Percentiles rank a stretch among this genome's conserved stretches.
phyloP scores from a whole-genome alignment of 2,888 invertebrate species.

The Hypercompe scribonia region DNA sequence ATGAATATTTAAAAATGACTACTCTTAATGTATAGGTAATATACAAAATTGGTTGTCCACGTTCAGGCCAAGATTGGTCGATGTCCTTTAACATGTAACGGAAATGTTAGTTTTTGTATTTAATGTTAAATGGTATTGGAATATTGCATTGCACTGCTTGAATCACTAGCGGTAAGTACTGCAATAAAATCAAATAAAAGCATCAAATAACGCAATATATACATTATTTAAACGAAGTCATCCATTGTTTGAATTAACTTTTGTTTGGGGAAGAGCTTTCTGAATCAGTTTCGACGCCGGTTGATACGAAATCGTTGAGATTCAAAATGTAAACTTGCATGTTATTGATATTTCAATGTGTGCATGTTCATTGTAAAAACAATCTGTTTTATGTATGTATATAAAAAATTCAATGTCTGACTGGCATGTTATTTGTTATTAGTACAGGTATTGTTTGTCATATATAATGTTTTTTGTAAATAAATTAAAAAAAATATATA shows the following conservation, averaged over 20 bases:
- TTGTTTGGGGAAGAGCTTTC: slow-evolving; percentile 48
- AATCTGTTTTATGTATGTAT: slow-evolving; percentile 39
- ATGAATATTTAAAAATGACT: no score
- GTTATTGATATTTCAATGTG: slow-evolving; percentile 33
- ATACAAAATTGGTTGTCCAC: no score
- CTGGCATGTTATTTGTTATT: slow-evolving; percentile 46
- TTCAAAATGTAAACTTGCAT: slow-evolving; percentile 32
- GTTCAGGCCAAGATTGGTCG: no score
- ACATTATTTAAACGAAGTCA: slow-evolving; percentile 41
- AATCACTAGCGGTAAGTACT: slow-evolving; percentile 43
- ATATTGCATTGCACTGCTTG: slow-evolving; percentile 56
- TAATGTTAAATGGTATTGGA: slow-evolving; percentile 30
- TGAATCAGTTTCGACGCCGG: slow-evolving; percentile 44
- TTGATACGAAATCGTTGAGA: slow-evolving; percentile 33
- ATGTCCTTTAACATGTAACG: slow-evolving; percentile 24
- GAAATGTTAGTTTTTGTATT: slow-evolving; percentile 32
- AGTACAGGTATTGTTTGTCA: slow-evolving; percentile 23
- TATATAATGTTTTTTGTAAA: slow-evolving; percentile 8
- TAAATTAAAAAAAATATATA: neutral
- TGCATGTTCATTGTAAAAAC: slow-evolving; percentile 45
- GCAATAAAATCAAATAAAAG: slow-evolving; percentile 22
- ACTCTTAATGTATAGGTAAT: no score
- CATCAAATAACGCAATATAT: slow-evolving; percentile 30
- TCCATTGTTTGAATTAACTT: slow-evolving; percentile 36
- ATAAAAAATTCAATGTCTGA: slow-evolving; percentile 43